A percentile compares a stretch with the other conserved stretches of the same genome.
Conservation (phyloP, 2,888 invertebrate species). For the Poecilobothrus nobilitatus region DNA sequence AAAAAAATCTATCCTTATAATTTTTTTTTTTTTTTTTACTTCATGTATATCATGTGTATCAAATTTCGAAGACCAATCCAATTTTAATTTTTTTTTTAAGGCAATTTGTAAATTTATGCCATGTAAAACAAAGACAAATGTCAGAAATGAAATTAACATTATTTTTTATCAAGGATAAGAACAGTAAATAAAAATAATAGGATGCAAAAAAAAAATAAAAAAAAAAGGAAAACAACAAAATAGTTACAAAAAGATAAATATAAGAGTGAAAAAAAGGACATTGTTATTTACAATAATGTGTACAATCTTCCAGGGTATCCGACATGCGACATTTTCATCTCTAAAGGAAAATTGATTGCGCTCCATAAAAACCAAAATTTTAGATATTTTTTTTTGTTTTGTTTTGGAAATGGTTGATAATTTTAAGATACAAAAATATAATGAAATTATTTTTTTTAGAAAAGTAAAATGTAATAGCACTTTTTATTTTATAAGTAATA, state of each 20-base stretch:
- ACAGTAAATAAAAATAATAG: too few relatives aligned
- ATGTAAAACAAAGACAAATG: neutral
- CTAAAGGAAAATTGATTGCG: neutral
- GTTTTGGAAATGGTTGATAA: neutral
- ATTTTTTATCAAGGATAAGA: neutral
- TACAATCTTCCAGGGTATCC: neutral
- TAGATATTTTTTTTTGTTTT: too few relatives aligned
- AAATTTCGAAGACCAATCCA: too few relatives aligned
- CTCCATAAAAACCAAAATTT: neutral
- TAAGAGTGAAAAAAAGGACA: neutral
- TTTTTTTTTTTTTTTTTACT: too few relatives aligned
- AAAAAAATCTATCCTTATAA: too few relatives aligned
- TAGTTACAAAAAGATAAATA: neutral
- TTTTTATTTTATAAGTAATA: too few relatives aligned
- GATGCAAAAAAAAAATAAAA: neutral
- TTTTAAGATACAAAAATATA: neutral
- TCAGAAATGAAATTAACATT: neutral
- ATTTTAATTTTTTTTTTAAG: too few relatives aligned
- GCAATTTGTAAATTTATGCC: too few relatives aligned
- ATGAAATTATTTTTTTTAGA: neutral
- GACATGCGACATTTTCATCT: neutral
- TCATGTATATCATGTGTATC: too few relatives aligned
- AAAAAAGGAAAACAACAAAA: neutral
- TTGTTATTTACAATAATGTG: neutral
- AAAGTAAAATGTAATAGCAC: too few relatives aligned